Conservation (phyloP, 2,888 invertebrate genomes). For the Andrena hattorfiana region DNA sequence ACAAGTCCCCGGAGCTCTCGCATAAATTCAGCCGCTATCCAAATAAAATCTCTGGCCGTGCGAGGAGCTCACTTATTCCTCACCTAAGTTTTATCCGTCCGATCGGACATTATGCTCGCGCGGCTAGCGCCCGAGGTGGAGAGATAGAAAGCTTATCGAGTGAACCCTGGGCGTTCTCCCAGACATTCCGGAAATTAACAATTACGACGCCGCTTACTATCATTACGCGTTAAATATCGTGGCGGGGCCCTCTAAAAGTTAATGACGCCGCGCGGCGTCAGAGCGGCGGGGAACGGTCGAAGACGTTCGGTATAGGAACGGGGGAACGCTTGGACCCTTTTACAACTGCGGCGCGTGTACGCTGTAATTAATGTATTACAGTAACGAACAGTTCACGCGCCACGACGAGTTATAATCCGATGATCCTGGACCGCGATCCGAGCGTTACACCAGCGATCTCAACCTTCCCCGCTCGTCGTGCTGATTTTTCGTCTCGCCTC, state of each 20-base stretch:
- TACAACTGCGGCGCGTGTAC: conserved; percentile 6
- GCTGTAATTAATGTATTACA: conserved; percentile 49
- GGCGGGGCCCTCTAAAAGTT: conserved; percentile 43
- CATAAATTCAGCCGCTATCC: conserved; percentile 42
- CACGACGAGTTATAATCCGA: conserved; percentile 32
- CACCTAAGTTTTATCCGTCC: conserved; percentile 40
- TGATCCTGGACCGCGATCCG: background rate
- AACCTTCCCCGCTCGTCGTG: background rate
- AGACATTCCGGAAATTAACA: conserved; percentile 54
- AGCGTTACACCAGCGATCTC: background rate
- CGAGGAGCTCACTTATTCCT: conserved; percentile 42
- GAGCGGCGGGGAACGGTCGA: conserved; percentile 7
- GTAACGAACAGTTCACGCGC: conserved; percentile 48
- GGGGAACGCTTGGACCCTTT: background rate
- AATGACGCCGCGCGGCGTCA: conserved; percentile 41
- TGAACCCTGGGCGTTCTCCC: conserved; percentile 17
- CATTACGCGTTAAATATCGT: conserved; percentile 54
- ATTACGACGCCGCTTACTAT: conserved; percentile 43
- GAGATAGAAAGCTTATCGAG: conserved; percentile 25
- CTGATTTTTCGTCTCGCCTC: background rate
- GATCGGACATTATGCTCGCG: conserved; percentile 31
- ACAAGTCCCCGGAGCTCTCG: conserved; percentile 25
- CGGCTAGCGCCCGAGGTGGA: conserved; percentile 9
- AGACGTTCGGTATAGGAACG: conserved; percentile 3
- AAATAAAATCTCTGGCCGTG: conserved; percentile 41